A percentile compares a stretch with the other conserved stretches of the same genome.
Conservation (phyloP, 2,888 invertebrate genomes). For the Hoplodrina ambigua region DNA sequence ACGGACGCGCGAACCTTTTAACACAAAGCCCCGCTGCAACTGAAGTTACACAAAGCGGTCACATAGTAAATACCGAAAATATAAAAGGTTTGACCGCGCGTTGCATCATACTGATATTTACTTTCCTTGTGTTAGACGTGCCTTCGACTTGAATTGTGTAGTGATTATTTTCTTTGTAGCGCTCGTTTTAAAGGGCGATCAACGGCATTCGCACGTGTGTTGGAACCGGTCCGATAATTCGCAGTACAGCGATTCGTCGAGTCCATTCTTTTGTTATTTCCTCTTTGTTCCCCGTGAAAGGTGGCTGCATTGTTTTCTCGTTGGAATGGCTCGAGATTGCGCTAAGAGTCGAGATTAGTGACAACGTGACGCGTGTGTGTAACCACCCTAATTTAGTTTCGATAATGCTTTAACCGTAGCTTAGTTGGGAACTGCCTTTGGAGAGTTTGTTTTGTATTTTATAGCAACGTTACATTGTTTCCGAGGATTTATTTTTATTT, state of each 20-base stretch:
- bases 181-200: conserved; percentile 78
- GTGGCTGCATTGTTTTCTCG: conserved; percentile 87
- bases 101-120: conserved; percentile 64
- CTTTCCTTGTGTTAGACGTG: conserved; percentile 61
- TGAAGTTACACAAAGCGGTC: conserved; percentile 76
- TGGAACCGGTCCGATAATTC: conserved; percentile 79
- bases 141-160: conserved; percentile 56
- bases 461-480: conserved; percentile 36
- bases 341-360: conserved; percentile 88
- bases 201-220: conserved; percentile 78
- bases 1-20: conserved; percentile 74
- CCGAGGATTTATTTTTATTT: conserved; percentile 20
- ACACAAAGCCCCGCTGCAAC: conserved; percentile 72
- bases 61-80: conserved; percentile 72
- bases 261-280: conserved; percentile 87
- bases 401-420: conserved; percentile 73
- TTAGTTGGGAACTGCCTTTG: conserved; percentile 61
- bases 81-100: conserved; percentile 62
- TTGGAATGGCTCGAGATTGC: conserved; percentile 85
- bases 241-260: conserved; percentile 83
- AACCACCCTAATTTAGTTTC: conserved; percentile 80
- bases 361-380: conserved; percentile 85
- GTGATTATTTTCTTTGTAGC: conserved; percentile 72
- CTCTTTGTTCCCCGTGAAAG: conserved; percentile 85
- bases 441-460: conserved; percentile 63